Percentiles rank a stretch among this genome's conserved stretches.
These are phyloP conservation scores for Lasioglossum lativentre DNA, from an alignment of 2,888 invertebrate species.

Conservation along the genomic window DNA sequence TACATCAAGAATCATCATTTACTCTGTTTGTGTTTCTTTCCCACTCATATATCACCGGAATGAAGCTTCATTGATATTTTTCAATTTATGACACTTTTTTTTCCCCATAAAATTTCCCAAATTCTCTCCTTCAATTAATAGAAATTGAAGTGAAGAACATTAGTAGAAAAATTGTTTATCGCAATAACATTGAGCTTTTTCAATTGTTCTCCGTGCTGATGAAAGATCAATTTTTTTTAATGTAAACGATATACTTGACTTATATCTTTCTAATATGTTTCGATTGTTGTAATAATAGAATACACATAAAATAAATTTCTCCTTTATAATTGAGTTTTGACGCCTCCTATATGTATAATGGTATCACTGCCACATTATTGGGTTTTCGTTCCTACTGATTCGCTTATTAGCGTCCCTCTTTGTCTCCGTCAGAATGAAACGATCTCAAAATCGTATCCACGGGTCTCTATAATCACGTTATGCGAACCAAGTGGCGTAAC, in stretches of 20 bases:
- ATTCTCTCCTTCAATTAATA: too few species aligned
- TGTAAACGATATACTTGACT: not conserved
- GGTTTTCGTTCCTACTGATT: slow-evolving; percentile 2
- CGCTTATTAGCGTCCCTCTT: not conserved
- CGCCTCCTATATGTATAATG: not conserved
- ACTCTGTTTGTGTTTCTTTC: slow-evolving; percentile 32
- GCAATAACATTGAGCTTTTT: too few species aligned
- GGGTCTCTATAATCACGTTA: slow-evolving; percentile 6
- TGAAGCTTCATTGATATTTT: slow-evolving; percentile 28
- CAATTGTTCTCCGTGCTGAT: too few species aligned
- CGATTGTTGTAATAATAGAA: not conserved
- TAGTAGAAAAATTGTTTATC: too few species aligned
- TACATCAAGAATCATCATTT: slow-evolving; percentile 46
- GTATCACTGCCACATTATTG: not conserved
- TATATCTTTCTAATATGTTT: not conserved
- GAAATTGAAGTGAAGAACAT: too few species aligned
- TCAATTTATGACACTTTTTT: slow-evolving; percentile 1
- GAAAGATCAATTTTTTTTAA: not conserved
- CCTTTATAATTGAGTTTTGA: not conserved
- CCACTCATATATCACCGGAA: not conserved
- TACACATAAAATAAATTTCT: not conserved
- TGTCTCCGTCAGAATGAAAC: slow-evolving; percentile 7
- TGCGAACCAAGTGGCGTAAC: not conserved
- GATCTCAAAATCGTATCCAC: not conserved
- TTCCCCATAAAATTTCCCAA: too few species aligned